Conservation (phyloP, 2,888 invertebrate genomes). For the Xylophagus ater region DNA sequence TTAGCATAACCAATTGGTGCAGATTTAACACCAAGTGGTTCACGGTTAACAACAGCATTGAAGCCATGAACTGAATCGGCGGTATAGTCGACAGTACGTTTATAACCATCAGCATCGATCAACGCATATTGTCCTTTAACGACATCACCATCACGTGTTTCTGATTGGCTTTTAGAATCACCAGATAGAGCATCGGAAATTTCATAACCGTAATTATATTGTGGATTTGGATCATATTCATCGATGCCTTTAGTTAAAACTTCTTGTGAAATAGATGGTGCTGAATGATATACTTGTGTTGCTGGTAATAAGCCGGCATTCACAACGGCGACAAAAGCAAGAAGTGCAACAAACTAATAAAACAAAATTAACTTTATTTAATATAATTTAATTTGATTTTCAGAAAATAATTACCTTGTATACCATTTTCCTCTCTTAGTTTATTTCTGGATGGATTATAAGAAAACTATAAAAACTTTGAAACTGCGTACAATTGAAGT, state of each 20-base stretch:
- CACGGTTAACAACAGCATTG: constrained; percentile 33
- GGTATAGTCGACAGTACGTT: constrained; percentile 33
- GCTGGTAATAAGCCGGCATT: constrained; percentile 23
- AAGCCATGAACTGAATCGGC: constrained; percentile 35
- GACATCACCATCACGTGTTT: constrained; percentile 35
- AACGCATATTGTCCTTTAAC: constrained; percentile 37
- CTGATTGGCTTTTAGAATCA: constrained; percentile 35
- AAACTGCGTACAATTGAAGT: no score
- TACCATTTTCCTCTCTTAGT: no score
- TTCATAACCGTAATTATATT: constrained; percentile 34
- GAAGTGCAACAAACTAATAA: constrained; percentile 24
- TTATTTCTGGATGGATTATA: no score
- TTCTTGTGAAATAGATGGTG: no score
- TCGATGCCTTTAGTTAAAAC: constrained; percentile 25
- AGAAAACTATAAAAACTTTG: no score
- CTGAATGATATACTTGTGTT: constrained; percentile 12
- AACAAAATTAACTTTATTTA: no score
- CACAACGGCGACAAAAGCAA: constrained; percentile 26
- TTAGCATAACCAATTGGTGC: constrained; percentile 12
- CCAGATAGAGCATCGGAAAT: constrained; percentile 33
- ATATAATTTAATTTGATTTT: no score
- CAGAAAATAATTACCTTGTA: no score
- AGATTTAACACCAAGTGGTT: constrained; percentile 19
- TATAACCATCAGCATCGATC: constrained; percentile 35
- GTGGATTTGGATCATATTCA: constrained; percentile 32